Conservation (phyloP, 2,113 vertebrate species). For the Sebastes schlegelii region DNA sequence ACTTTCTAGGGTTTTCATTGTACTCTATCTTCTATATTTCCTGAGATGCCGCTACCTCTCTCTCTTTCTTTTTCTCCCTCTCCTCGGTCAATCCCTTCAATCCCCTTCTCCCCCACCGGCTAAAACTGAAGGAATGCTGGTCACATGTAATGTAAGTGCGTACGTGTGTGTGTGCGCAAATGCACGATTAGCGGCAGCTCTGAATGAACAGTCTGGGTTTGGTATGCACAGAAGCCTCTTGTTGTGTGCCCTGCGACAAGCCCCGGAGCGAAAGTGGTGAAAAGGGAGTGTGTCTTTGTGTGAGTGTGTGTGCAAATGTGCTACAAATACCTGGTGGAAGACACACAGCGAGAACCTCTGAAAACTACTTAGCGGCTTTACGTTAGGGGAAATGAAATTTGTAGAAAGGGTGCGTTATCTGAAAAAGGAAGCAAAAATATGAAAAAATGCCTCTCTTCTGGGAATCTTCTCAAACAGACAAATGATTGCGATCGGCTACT, state of each 20-base stretch:
- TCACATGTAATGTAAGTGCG: slow-evolving; percentile 62
- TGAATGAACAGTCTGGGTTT: slow-evolving; percentile 63
- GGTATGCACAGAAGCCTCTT: slow-evolving; percentile 70
- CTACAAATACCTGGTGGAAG: slow-evolving; percentile 36
- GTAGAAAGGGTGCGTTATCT: slow-evolving; percentile 9
- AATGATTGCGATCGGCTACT: slow-evolving; percentile 19
- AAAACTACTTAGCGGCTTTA: slow-evolving; percentile 35
- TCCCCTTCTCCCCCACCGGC: slow-evolving; percentile 42
- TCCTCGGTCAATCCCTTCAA: slow-evolving; percentile 35
- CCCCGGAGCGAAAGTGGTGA: slow-evolving; percentile 53
- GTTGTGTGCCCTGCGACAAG: slow-evolving; percentile 61
- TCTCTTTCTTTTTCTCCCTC: background rate
- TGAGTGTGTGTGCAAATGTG: slow-evolving; percentile 22
- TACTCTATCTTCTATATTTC: slow-evolving; percentile 15
- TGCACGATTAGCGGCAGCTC: slow-evolving; percentile 52
- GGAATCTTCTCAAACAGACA: slow-evolving; percentile 25
- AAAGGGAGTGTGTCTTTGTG: slow-evolving; percentile 38
- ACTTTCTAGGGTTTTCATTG: slow-evolving; percentile 6
- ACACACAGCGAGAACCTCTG: slow-evolving; percentile 29
- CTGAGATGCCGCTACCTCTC: background rate
- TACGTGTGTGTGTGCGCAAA: slow-evolving; percentile 46
- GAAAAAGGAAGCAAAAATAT: slow-evolving; percentile 8
- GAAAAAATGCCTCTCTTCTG: background rate
- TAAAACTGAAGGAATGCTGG: slow-evolving; percentile 63
- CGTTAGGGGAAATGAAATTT: slow-evolving; percentile 29